Percentiles rank a stretch among this genome's conserved stretches.
These are phyloP conservation scores for Polyploca ridens DNA, from an alignment of 2,888 invertebrate species.

Conservation along the genomic window DNA sequence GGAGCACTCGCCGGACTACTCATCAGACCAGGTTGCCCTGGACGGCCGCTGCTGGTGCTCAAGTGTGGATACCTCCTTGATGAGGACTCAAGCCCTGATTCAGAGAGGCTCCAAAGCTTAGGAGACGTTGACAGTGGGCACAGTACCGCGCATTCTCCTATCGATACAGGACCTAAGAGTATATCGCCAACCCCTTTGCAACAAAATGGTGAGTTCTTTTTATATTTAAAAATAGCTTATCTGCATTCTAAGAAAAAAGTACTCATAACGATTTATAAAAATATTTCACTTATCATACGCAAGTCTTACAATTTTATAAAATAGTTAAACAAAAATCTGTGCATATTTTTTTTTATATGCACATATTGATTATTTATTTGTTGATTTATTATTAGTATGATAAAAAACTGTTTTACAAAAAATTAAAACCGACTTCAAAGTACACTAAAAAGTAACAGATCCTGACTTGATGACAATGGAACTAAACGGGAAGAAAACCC, in stretches of 20 bases:
- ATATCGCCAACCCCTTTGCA: constrained; percentile 89
- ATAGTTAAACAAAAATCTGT: too few relatives aligned
- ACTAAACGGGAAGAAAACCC: too few relatives aligned
- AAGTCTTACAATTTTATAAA: too few relatives aligned
- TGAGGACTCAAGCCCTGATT: constrained; percentile 94
- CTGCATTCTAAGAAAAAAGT: neutral
- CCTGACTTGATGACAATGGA: too few relatives aligned
- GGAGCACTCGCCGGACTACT: constrained; percentile 75
- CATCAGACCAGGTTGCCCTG: constrained; percentile 69
- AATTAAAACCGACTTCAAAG: too few relatives aligned
- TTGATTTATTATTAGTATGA: too few relatives aligned
- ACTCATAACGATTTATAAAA: neutral
- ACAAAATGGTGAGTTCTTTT: constrained; percentile 66
- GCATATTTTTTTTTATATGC: too few relatives aligned
- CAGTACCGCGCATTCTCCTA: constrained; percentile 95
- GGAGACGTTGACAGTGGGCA: constrained; percentile 95
- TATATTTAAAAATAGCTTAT: constrained; percentile 9
- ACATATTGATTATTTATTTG: too few relatives aligned
- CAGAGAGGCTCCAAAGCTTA: constrained; percentile 90
- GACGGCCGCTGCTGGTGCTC: constrained; percentile 86
- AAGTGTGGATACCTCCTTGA: constrained; percentile 91
- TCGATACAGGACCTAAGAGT: constrained; percentile 92
- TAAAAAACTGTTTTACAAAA: too few relatives aligned
- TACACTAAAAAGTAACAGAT: too few relatives aligned
- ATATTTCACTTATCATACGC: too few relatives aligned